Evolutionary conservation across 2,113 vertebrate genomes (phyloP).

Genomic region (Zapus hudsonius): DNA sequence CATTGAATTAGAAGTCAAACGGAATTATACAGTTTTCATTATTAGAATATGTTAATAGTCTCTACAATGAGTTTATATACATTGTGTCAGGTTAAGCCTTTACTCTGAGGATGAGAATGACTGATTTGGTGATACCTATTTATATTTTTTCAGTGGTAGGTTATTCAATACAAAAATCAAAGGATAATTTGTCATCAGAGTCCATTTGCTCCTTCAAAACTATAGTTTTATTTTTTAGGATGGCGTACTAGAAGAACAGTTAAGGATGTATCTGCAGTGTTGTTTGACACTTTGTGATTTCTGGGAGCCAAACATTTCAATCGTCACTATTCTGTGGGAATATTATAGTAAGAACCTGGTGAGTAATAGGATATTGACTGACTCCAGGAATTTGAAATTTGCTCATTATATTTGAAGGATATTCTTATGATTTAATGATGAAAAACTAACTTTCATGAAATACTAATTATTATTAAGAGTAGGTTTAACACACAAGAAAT

Average conservation of each 20-base stretch:
- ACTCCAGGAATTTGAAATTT: neutral
- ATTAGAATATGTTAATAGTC: neutral
- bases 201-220: constrained; percentile 3
- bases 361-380: constrained; percentile 74
- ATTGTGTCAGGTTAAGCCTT: neutral
- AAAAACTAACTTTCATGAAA: constrained; percentile 28
- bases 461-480: constrained; percentile 24
- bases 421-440: constrained; percentile 58
- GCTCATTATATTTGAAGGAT: neutral
- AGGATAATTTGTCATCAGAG: neutral
- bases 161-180: neutral
- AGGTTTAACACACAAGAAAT: neutral
- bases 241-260: constrained; percentile 90
- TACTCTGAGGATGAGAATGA: constrained; percentile 2
- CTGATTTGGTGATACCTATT: neutral
- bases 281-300: constrained; percentile 92
- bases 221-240: constrained; percentile 78
- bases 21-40: constrained; percentile 25
- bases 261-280: constrained; percentile 95
- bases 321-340: constrained; percentile 94
- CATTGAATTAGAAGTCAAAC: constrained; percentile 9
- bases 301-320: constrained; percentile 91
- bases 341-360: constrained; percentile 97
- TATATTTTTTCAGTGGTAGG: constrained; percentile 19
- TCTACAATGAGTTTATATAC: neutral